These are phyloP conservation scores for Steinernema khuongi DNA, from an alignment of 1,140 invertebrate genomes.

Conservation along the genomic window DNA sequence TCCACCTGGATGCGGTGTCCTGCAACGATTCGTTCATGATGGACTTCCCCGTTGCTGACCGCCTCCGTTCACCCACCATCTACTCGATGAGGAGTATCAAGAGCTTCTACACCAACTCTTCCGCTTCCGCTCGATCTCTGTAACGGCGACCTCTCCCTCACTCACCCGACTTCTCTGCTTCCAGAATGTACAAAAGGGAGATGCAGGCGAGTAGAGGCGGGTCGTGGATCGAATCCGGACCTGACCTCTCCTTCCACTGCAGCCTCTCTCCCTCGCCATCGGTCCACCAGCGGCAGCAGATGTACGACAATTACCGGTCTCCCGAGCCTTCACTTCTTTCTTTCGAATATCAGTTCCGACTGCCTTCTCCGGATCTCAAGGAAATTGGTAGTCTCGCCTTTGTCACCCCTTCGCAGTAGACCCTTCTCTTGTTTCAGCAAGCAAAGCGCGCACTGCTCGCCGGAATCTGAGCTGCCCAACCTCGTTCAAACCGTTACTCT, in stretches of 20 bases:
- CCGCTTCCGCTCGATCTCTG: conserved; percentile 41
- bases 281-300: conserved; percentile 43
- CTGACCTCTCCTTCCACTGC: conserved; percentile 44
- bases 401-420: no score
- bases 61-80: conserved; percentile 22
- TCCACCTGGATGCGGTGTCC: conserved; percentile 22
- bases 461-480: conserved; percentile 34
- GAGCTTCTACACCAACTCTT: conserved; percentile 43
- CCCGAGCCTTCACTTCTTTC: conserved; percentile 50
- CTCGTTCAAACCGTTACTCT: conserved; percentile 2
- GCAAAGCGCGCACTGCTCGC: conserved; percentile 32
- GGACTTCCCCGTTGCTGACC: conserved; percentile 20
- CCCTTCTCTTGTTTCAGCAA: conserved; percentile 33
- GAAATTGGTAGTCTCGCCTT: conserved; percentile 40
- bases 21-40: conserved; percentile 13
- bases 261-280: conserved; percentile 52
- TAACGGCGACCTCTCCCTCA: conserved; percentile 12
- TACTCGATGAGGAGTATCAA: conserved; percentile 25
- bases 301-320: conserved; percentile 44
- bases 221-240: conserved; percentile 45
- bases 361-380: conserved; percentile 44
- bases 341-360: conserved; percentile 44
- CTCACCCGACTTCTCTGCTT: conserved; percentile 11
- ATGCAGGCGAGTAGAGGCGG: conserved; percentile 30
- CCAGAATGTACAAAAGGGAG: conserved; percentile 34